Evolutionary conservation across 2,888 invertebrate genomes (phyloP).

Genomic region (Perdita meconis): DNA sequence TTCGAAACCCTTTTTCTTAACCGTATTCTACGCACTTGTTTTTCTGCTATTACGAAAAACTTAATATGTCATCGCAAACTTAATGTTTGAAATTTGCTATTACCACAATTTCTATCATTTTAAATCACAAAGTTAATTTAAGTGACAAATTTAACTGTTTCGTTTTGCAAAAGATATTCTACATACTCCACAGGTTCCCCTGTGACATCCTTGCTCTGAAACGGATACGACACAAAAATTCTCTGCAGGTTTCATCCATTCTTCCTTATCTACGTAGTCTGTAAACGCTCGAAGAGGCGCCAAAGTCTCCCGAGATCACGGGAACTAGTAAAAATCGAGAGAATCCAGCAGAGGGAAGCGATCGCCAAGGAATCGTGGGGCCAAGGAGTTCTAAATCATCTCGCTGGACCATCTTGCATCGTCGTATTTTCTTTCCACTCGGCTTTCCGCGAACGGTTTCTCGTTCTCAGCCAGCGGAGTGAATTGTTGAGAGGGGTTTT

Average conservation of each 20-base stretch:
- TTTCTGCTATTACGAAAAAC: too few relatives aligned
- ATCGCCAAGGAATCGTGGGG: neutral
- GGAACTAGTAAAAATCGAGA: slow-evolving; percentile 1
- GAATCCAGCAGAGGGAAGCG: slow-evolving; percentile 3
- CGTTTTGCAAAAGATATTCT: too few relatives aligned
- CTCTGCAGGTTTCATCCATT: neutral
- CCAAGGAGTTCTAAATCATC: slow-evolving; percentile 35
- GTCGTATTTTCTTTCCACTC: slow-evolving; percentile 44
- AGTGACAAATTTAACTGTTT: neutral
- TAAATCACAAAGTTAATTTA: too few relatives aligned
- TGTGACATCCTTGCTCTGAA: neutral
- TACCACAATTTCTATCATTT: too few relatives aligned
- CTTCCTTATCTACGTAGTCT: slow-evolving; percentile 1
- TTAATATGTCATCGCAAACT: too few relatives aligned
- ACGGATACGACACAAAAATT: neutral
- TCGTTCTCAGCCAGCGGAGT: slow-evolving; percentile 21
- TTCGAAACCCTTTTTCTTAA: too few relatives aligned
- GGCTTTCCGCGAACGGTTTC: slow-evolving; percentile 33
- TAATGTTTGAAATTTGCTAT: too few relatives aligned
- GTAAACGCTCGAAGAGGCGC: neutral
- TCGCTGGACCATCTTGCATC: slow-evolving; percentile 33
- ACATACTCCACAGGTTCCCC: too few relatives aligned
- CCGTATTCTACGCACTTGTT: too few relatives aligned
- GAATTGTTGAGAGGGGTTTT: slow-evolving; percentile 40
- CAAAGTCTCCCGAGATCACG: neutral